Evolutionary conservation across 2,113 vertebrate species (phyloP), one percentile per base, ranked within the genome.

Genomic region (Furnarius figulus): DNA sequence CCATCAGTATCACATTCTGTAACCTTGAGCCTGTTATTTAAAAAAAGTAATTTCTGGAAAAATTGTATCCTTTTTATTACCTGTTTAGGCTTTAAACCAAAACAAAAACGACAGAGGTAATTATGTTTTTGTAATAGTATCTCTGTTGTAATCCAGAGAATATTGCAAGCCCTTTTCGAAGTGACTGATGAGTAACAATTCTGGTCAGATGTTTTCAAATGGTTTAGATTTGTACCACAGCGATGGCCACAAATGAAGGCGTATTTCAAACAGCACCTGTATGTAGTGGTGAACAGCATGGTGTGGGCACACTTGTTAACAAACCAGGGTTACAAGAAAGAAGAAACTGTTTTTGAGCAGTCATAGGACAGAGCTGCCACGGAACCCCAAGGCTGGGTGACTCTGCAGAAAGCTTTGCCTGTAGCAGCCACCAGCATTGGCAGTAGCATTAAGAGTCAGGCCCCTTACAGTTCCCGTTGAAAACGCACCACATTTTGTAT

Each of bases 301-400:
- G 3, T 0, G 4, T 3, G 2, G 56, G 19, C 37, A 27, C 0
- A 0, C 7, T 27, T 61, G 39, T 19, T 52, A 14, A 52, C n/a
- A 44, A 39, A 66, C 24, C 7, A 8, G 22, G 42, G 18, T n/a
- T 17, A 14, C 3, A 33, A 78, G 30, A 39, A 80, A 42, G 9
- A 14, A 71, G 27, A 58, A 52, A 35, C 66, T 74, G 70, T 25
- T 65, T 68, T 47, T 28, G 5, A 5, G 40, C 6, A 3, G 17
- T 4, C 3, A 0, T 0, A 6, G 8, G 62, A 31, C 17, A 27
- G 46, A 73, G 71, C 46, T 47, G 65, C 75, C 12, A 1, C 0
- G 0, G 52, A 52, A 37, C 58, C 35, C 58, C 12, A 5, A 14
- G 37, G 65, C 6, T 16, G 24, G 37, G 76, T 25, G 47, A 40